A percentile compares a stretch with the other conserved stretches of the same genome.
These are phyloP conservation scores for Cuculus canorus DNA, from an alignment of 2,797 vertebrate genomes.

Conservation along the genomic window DNA sequence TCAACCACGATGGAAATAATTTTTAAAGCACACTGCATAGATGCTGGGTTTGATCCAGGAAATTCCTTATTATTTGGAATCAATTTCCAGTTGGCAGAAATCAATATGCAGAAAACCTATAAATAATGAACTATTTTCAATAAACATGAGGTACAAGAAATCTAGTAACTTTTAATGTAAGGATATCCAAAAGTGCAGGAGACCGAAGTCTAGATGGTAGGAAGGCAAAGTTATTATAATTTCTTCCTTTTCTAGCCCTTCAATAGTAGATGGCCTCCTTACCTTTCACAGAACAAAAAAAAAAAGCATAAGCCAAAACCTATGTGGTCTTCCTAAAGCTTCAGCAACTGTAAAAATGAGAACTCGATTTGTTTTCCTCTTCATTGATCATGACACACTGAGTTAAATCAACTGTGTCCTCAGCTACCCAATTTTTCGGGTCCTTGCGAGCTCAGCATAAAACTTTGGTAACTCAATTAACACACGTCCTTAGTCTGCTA, in stretches of 20 bases:
- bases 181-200: not conserved
- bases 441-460: not conserved
- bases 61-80: not conserved
- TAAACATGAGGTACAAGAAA: not conserved
- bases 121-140: not conserved
- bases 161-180: not conserved
- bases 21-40: not conserved
- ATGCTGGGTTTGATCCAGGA: not conserved
- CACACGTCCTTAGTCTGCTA: not conserved
- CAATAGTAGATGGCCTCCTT: not conserved
- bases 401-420: conserved; percentile 33
- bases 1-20: not conserved
- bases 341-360: not conserved
- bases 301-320: not conserved
- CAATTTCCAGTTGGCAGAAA: not conserved
- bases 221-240: not conserved
- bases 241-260: not conserved
- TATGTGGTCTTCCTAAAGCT: not conserved
- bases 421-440: not conserved
- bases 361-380: conserved; percentile 25
- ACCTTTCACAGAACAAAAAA: not conserved
- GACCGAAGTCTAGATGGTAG: not conserved
- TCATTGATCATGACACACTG: not conserved
- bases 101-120: not conserved
- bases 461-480: not conserved